phyloP scores from a whole-genome alignment of 2,888 invertebrate genomes.

The Zaprionus bogoriensis region DNA sequence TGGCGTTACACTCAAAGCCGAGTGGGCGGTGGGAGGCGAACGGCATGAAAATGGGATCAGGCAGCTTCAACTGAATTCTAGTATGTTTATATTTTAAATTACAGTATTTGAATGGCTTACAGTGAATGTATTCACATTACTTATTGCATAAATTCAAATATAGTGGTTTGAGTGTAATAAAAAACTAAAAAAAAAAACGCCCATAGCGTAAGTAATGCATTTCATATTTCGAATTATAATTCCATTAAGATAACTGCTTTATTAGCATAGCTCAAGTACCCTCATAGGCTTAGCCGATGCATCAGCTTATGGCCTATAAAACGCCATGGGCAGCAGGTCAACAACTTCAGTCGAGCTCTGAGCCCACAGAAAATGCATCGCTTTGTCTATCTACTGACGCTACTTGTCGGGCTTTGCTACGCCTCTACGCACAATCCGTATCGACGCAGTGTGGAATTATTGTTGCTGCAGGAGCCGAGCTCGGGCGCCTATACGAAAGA shows the following conservation, averaged over 20 bases:
- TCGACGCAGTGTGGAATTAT: slow-evolving; percentile 37
- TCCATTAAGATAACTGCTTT: background rate
- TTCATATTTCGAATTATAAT: background rate
- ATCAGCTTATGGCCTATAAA: slow-evolving; percentile 25
- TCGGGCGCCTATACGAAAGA: slow-evolving; percentile 47
- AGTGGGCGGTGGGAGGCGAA: background rate
- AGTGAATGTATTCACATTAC: background rate
- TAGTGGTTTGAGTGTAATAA: background rate
- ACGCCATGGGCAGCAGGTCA: background rate
- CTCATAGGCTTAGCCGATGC: slow-evolving; percentile 28
- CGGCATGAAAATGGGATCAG: background rate
- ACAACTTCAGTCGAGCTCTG: background rate
- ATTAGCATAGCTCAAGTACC: slow-evolving; percentile 11
- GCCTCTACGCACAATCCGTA: slow-evolving; percentile 45
- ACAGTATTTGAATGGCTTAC: background rate
- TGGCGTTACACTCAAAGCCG: slow-evolving; percentile 40
- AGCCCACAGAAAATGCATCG: slow-evolving; percentile 6
- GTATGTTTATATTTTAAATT: slow-evolving; percentile 11
- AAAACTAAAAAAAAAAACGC: background rate
- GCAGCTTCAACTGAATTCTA: slow-evolving; percentile 13
- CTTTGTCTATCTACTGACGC: slow-evolving; percentile 1
- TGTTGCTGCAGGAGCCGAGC: slow-evolving; percentile 82
- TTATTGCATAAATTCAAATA: background rate
- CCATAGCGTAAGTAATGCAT: too few species aligned
- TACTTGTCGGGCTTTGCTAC: background rate